These are phyloP conservation scores for Acromyrmex charruanus DNA, from an alignment of 1,140 invertebrate genomes.

Conservation along the genomic window DNA sequence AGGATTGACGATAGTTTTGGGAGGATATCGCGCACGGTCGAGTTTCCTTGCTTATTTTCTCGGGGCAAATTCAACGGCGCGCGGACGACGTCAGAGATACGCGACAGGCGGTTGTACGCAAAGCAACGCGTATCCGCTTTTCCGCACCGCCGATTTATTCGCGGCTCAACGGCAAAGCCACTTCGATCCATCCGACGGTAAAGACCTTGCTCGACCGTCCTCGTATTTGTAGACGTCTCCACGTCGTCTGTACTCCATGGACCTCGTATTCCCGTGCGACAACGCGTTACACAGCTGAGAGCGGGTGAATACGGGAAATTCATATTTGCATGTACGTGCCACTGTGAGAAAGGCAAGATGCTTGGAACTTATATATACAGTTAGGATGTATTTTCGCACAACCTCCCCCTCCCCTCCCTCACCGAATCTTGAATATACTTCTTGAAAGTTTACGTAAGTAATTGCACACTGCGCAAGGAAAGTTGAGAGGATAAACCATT, in stretches of 20 bases:
- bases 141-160: slow-evolving; percentile 80
- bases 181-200: slow-evolving; percentile 63
- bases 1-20: slow-evolving; percentile 2
- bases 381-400: slow-evolving; percentile 22
- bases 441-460: slow-evolving; percentile 39
- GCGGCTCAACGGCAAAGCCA: slow-evolving; percentile 65
- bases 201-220: slow-evolving; percentile 61
- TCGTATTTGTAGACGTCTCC: slow-evolving; percentile 55
- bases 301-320: slow-evolving; percentile 55
- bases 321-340: slow-evolving; percentile 67
- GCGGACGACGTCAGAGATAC: slow-evolving; percentile 27
- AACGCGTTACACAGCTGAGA: slow-evolving; percentile 58
- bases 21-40: slow-evolving; percentile 53
- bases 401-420: not conserved
- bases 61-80: slow-evolving; percentile 56
- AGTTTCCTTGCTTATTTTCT: slow-evolving; percentile 57
- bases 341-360: slow-evolving; percentile 5
- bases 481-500: slow-evolving; percentile 29
- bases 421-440: slow-evolving; percentile 32
- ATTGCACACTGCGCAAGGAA: slow-evolving; percentile 3
- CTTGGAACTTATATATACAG: slow-evolving; percentile 17
- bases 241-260: slow-evolving; percentile 22
- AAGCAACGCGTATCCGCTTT: slow-evolving; percentile 82
- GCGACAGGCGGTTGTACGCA: slow-evolving; percentile 73
- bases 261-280: slow-evolving; percentile 50